Percentiles rank a stretch among this genome's conserved stretches.
These are phyloP conservation scores for Thaumatotibia leucotreta DNA, from an alignment of 1,140 invertebrate genomes.

Conservation along the genomic window DNA sequence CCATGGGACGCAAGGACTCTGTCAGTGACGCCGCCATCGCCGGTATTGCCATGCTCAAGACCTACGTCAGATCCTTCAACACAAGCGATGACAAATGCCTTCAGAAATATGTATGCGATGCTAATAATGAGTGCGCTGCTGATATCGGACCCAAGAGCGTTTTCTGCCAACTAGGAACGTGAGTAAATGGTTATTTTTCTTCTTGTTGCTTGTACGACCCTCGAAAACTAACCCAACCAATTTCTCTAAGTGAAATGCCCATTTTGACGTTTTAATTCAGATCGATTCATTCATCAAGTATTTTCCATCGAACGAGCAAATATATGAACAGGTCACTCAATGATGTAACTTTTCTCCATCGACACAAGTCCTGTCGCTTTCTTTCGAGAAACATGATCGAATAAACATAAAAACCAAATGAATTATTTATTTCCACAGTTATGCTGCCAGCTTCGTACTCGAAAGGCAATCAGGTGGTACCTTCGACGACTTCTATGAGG, in stretches of 20 bases:
- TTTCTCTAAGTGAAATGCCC: too few relatives aligned
- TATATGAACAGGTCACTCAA: too few relatives aligned
- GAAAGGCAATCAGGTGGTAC: conserved; percentile 84
- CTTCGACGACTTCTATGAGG: conserved; percentile 89
- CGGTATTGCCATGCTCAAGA: conserved; percentile 91
- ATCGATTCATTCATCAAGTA: too few relatives aligned
- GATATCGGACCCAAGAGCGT: conserved; percentile 90
- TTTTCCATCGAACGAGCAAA: too few relatives aligned
- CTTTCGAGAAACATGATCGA: too few relatives aligned
- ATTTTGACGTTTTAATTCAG: too few relatives aligned
- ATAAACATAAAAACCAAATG: too few relatives aligned
- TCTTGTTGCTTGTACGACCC: too few relatives aligned
- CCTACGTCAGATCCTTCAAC: conserved; percentile 89
- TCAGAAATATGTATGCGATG: conserved; percentile 91
- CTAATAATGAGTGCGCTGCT: conserved; percentile 89
- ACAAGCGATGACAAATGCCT: conserved; percentile 88
- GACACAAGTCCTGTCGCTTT: too few relatives aligned
- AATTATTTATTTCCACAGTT: conserved; percentile 78
- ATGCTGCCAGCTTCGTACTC: conserved; percentile 89
- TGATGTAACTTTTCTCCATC: too few relatives aligned
- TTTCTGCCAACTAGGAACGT: conserved; percentile 96
- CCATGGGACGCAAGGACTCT: conserved; percentile 88
- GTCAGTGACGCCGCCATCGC: conserved; percentile 91
- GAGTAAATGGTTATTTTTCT: conserved; percentile 71
- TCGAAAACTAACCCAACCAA: too few relatives aligned